A percentile compares a stretch with the other conserved stretches of the same genome.
Conservation (phyloP, 2,797 vertebrate genomes). For the Eospalax fontanierii region DNA sequence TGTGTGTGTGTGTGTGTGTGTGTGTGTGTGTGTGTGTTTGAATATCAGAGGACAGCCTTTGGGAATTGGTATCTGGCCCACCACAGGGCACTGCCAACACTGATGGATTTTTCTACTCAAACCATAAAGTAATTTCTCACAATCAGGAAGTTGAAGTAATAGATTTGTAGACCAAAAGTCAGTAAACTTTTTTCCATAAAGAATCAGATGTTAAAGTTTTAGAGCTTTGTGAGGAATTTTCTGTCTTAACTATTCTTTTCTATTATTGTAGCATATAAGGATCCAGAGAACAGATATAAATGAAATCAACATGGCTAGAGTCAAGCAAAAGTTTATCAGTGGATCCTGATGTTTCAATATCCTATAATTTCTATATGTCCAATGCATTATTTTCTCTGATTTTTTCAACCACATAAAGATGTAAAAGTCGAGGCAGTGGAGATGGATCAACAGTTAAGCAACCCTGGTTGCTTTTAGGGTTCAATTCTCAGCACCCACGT, state of each 20-base stretch:
- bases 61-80: background rate
- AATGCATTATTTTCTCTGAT: background rate
- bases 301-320: background rate
- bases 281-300: background rate
- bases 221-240: background rate
- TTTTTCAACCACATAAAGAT: background rate
- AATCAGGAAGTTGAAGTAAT: background rate
- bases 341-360: background rate
- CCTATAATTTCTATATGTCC: background rate
- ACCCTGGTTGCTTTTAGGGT: no score
- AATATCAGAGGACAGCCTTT: background rate
- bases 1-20: no score
- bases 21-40: background rate
- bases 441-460: no score
- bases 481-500: no score
- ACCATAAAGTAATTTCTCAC: background rate
- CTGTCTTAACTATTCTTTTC: background rate
- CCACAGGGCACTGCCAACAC: background rate
- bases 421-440: no score
- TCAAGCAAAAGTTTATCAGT: background rate
- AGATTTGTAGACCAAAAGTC: background rate
- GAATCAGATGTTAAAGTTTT: background rate
- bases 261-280: background rate
- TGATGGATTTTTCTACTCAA: background rate
- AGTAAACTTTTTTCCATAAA: background rate